Evolutionary conservation across 2,113 vertebrate genomes (phyloP).

Genomic region (Sardina pilchardus): DNA sequence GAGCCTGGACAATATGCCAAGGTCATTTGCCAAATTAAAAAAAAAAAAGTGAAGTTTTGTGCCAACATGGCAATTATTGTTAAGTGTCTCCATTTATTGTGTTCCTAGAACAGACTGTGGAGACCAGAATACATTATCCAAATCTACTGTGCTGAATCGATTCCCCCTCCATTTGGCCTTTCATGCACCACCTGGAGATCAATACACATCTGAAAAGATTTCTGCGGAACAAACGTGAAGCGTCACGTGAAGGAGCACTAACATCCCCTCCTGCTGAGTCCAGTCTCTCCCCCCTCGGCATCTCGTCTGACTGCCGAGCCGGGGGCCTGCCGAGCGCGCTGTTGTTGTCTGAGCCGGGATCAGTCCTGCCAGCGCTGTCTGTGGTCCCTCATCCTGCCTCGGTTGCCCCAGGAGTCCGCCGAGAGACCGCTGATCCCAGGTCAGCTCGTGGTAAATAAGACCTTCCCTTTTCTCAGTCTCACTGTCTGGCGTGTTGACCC

Average conservation of each 20-base stretch:
- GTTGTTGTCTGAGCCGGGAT: background rate
- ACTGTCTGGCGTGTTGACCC: background rate
- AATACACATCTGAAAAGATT: constrained; percentile 27
- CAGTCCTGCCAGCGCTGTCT: background rate
- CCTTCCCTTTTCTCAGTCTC: background rate
- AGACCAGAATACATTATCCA: constrained; percentile 32
- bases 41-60: constrained; percentile 17
- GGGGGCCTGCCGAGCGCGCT: background rate
- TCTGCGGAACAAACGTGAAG: constrained; percentile 5
- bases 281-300: background rate
- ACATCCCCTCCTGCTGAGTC: background rate
- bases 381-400: background rate
- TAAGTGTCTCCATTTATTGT: constrained; percentile 34
- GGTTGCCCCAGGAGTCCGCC: background rate
- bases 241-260: constrained; percentile 11
- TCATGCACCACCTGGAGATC: constrained; percentile 33
- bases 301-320: too few relatives aligned
- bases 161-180: constrained; percentile 30
- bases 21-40: constrained; percentile 18
- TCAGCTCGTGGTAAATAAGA: background rate
- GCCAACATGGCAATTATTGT: constrained; percentile 34
- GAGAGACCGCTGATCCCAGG: background rate
- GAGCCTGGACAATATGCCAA: background rate
- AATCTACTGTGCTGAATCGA: constrained; percentile 31
- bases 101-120: constrained; percentile 22